Percentiles rank a stretch among this genome's conserved stretches.
These are phyloP conservation scores for Chaitophorus viminalis DNA, from an alignment of 2,888 invertebrate species.

Conservation along the genomic window DNA sequence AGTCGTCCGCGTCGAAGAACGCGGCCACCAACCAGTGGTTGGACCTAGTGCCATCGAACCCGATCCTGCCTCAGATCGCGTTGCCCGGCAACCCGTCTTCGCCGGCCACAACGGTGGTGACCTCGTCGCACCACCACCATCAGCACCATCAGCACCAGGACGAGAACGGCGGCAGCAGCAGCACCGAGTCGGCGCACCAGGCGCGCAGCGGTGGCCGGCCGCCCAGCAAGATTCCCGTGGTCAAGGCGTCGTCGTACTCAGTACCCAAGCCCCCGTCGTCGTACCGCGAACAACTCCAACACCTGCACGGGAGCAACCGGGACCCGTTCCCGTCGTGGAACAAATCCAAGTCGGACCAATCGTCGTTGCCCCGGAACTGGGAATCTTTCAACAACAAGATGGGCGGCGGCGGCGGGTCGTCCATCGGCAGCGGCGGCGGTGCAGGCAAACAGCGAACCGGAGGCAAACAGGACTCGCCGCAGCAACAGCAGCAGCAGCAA, in stretches of 20 bases:
- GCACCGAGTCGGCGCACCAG: slow-evolving; percentile 75
- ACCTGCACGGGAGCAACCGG: not conserved
- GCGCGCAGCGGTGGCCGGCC: slow-evolving; percentile 67
- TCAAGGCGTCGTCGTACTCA: slow-evolving; percentile 73
- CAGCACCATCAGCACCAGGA: slow-evolving; percentile 66
- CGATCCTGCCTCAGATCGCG: slow-evolving; percentile 65
- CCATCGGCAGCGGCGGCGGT: slow-evolving; percentile 48
- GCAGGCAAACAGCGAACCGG: not conserved
- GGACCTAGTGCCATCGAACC: slow-evolving; percentile 62
- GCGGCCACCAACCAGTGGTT: slow-evolving; percentile 64
- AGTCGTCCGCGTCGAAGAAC: slow-evolving; percentile 64
- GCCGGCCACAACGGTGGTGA: slow-evolving; percentile 54
- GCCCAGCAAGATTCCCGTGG: slow-evolving; percentile 79
- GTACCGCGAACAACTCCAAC: slow-evolving; percentile 20
- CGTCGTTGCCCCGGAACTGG: slow-evolving; percentile 63
- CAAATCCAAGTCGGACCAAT: slow-evolving; percentile 50
- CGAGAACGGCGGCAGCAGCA: slow-evolving; percentile 71
- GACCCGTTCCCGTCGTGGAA: slow-evolving; percentile 55
- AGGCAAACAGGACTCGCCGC: slow-evolving; percentile 31
- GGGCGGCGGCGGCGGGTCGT: slow-evolving; percentile 1
- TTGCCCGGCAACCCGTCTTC: slow-evolving; percentile 63
- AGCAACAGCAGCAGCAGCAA: slow-evolving; percentile 63
- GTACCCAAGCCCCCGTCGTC: slow-evolving; percentile 73
- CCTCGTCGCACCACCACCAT: slow-evolving; percentile 61
- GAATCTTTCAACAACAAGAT: slow-evolving; percentile 66